Evolutionary conservation across 2,113 vertebrate species (phyloP).

Genomic region (Reinhardtius hippoglossoides): DNA sequence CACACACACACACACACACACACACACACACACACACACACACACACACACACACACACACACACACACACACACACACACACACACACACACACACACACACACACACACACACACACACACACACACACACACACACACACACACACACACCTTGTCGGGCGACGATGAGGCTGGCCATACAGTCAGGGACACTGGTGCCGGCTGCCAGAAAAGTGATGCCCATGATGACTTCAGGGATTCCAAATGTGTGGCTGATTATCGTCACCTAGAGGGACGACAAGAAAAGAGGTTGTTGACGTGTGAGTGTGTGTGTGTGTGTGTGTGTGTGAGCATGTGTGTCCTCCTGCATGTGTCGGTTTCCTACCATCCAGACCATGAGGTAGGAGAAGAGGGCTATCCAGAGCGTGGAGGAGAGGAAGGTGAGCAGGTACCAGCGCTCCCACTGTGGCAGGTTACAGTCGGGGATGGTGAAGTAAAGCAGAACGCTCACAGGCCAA

Average conservation of each 20-base stretch:
- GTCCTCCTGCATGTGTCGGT: neutral
- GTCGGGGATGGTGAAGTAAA: slow-evolving; percentile 83
- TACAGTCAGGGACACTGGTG: slow-evolving; percentile 87
- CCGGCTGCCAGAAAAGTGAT: slow-evolving; percentile 87
- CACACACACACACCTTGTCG: slow-evolving; percentile 77
- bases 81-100: no score
- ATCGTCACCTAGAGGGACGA: slow-evolving; percentile 81
- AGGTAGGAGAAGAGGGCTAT: slow-evolving; percentile 87
- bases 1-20: no score
- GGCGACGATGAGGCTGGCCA: slow-evolving; percentile 87
- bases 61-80: no score
- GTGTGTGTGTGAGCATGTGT: neutral
- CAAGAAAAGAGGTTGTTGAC: neutral
- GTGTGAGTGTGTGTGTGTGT: neutral
- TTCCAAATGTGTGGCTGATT: slow-evolving; percentile 84
- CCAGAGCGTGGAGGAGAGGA: slow-evolving; percentile 84
- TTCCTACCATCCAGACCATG: slow-evolving; percentile 89
- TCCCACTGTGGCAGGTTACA: slow-evolving; percentile 80
- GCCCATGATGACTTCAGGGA: slow-evolving; percentile 86
- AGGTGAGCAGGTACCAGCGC: slow-evolving; percentile 85
- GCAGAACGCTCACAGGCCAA: slow-evolving; percentile 81
- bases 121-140: no score
- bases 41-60: no score
- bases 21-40: no score
- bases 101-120: no score